phyloP scores from a whole-genome alignment of 2,113 vertebrate genomes.

The Ascaphus truei region DNA sequence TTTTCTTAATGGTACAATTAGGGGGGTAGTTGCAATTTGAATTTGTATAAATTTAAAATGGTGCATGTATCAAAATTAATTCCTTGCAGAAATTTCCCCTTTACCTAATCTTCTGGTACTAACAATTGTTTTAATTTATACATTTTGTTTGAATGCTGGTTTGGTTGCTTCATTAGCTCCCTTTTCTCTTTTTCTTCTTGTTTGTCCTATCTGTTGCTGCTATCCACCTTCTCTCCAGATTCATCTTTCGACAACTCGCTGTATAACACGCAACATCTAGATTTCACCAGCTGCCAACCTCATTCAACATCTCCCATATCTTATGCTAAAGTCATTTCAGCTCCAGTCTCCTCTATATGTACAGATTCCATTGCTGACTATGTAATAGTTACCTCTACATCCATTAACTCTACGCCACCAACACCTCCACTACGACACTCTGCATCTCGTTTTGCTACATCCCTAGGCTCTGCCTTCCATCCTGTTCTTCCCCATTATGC shows the following conservation, averaged over 20 bases:
- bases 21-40: no score
- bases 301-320: conserved; percentile 73
- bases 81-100: conserved; percentile 51
- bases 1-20: no score
- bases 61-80: no score
- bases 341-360: conserved; percentile 61
- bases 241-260: conserved; percentile 90
- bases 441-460: conserved; percentile 92
- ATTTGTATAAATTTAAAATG: no score
- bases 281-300: conserved; percentile 78
- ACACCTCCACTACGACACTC: conserved; percentile 92
- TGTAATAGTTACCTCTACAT: conserved; percentile 67
- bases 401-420: conserved; percentile 76
- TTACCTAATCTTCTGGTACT: conserved; percentile 71
- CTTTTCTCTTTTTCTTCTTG: conserved; percentile 76
- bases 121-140: conserved; percentile 69
- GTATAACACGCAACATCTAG: conserved; percentile 79
- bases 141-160: conserved; percentile 78
- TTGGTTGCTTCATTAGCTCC: conserved; percentile 86
- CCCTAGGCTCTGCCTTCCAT: conserved; percentile 94
- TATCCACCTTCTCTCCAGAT: conserved; percentile 67
- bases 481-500: conserved; percentile 95
- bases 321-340: conserved; percentile 75
- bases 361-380: conserved; percentile 70
- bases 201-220: conserved; percentile 66